Evolutionary conservation across 2,888 invertebrate genomes (phyloP).

Genomic region (Creontiades dilutus): DNA sequence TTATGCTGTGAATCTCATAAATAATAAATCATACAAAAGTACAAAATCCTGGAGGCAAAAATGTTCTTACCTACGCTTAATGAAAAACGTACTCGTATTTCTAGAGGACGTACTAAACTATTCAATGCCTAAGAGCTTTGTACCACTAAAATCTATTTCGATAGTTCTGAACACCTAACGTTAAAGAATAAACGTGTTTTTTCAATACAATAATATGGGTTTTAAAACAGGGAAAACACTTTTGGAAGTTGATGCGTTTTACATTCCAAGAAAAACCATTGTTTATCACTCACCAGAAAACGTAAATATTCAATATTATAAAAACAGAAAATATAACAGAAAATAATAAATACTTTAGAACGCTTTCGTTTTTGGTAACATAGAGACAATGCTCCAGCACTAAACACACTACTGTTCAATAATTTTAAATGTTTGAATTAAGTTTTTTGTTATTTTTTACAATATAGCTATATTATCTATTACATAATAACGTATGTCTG

Average conservation of each 20-base stretch:
- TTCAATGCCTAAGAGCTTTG: conserved; percentile 8
- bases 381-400: background rate
- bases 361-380: conserved; percentile 1
- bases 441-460: background rate
- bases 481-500: background rate
- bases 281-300: background rate
- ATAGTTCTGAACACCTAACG: background rate
- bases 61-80: background rate
- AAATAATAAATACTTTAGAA: background rate
- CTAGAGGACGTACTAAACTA: background rate
- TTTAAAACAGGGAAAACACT: background rate
- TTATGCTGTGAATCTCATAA: background rate
- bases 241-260: background rate
- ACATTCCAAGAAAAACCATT: background rate
- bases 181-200: background rate
- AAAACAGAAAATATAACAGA: background rate
- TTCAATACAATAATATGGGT: background rate
- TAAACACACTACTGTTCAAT: background rate
- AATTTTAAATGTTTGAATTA: background rate
- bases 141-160: conserved; percentile 17
- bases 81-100: background rate
- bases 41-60: conserved; percentile 28
- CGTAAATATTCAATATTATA: no score
- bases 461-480: background rate
- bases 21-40: conserved; percentile 30